Percentiles rank a stretch among this genome's conserved stretches.
phyloP scores from a whole-genome alignment of 2,113 vertebrate species.

The pig (Sus scrofa) region DNA sequence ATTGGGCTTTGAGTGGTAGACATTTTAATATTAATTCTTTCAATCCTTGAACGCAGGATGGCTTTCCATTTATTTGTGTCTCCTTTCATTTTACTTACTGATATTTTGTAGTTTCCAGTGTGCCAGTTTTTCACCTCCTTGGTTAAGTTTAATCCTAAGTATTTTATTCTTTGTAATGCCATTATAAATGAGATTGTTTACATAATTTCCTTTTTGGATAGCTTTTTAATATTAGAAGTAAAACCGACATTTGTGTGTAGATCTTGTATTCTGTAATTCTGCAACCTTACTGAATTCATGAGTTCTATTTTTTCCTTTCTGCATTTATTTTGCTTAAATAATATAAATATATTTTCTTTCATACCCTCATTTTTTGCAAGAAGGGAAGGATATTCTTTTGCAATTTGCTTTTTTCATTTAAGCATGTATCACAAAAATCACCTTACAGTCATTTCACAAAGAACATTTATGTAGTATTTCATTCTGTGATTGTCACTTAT shows the following conservation, averaged over 20 bases:
- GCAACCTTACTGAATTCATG: not conserved
- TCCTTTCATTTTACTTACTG: not conserved
- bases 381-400: not conserved
- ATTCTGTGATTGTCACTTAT: not conserved
- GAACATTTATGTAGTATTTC: not conserved
- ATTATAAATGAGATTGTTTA: not conserved
- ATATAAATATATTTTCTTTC: not conserved
- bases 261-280: not conserved
- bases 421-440: not conserved
- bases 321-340: not conserved
- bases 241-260: not conserved
- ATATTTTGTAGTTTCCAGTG: not conserved
- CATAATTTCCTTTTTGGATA: not conserved
- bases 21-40: not conserved
- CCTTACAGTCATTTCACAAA: not conserved
- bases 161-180: not conserved
- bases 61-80: not conserved
- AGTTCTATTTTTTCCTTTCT: not conserved
- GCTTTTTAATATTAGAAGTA: not conserved
- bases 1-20: not conserved
- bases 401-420: not conserved
- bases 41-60: not conserved
- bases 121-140: not conserved
- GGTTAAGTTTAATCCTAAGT: not conserved
- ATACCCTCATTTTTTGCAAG: not conserved